Evolutionary conservation across 2,888 invertebrate species (phyloP), one percentile per base, ranked within the genome.

Genomic region (Drosophila eohydei): DNA sequence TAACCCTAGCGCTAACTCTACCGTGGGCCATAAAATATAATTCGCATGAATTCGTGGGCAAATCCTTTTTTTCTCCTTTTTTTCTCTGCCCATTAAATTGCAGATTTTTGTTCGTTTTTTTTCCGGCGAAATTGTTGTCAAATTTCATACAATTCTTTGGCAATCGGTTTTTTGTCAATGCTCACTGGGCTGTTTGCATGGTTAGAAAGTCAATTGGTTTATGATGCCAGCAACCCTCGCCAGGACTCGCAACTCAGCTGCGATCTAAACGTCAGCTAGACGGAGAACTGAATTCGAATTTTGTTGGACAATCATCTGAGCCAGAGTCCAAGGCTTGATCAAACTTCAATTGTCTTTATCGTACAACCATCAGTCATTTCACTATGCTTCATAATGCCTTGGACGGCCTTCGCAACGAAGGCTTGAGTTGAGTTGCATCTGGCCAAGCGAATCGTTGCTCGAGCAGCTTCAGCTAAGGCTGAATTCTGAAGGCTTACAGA

Each of bases 201-300:
- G 70, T 84, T 74, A 74, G 61, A 59, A 90, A 84, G 90, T 90
- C 89, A 84, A 84, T 90, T 80, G 83, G 38, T 88, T 90, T 80
- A 90, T 77, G 84, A 80, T 60, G 62, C 63, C 77, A 71, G 52
- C 78, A 52, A 52, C 65, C 61, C 51, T 44, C 32, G 55, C 28
- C 36, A 34, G 41, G 51, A 41, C 26, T 34, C 3, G 14, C n/a
- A 16, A 12, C 30, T 43, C 21, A 48, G 44, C 57, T 28, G 4
- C 9, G 68, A 26, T 7, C 16, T n/a, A 12, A 32, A 6, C 11
- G 34, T 46, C 30, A 43, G 4, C 38, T 34, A 30, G 34, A 1
- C 30, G 41, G 16, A 12, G 16, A 40, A n/a, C 2, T 21, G 21
- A n/a, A 21, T 32, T 3, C n/a, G 5, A 11, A 3, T 9, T 4